Evolutionary conservation across 2,888 invertebrate species (phyloP), one percentile per base, ranked within the genome.

Genomic region (Ophion ventricosus): DNA sequence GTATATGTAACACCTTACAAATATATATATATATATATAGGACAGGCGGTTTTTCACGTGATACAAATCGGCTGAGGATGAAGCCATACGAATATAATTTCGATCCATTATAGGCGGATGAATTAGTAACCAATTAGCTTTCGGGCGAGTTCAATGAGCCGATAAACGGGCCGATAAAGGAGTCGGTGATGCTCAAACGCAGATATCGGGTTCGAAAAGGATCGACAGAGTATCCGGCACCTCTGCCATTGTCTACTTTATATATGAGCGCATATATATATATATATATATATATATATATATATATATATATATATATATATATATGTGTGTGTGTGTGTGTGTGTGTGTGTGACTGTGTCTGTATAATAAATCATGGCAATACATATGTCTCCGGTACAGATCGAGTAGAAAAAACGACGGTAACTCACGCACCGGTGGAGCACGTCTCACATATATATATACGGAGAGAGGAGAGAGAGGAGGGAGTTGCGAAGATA

Each of bases 111-210:
- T 78, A 23, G 74, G 57, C 26, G 69, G 54, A 43, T 81, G 77
- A 84, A 84, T 84, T 78, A 84, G 69, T 77, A 70, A 84, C 74
- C 77, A 80, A 84, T 84, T 80, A 84, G 72, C 80, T 25, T 61
- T 77, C 43, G 23, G 20, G 57, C 26, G 54, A 49, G 80, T 84
- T 84, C 84, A 81, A 84, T 84, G 84, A 81, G 54, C 84, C 78
- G 81, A 84, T 67, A 78, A 84, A 76, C 40, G 40, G 40, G 25
- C 8, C 67, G 73, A 84, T 84, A 78, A 84, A 84, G 81, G 81
- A 81, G 80, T 80, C 64, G 35, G 17, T 74, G 73, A 74, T 54
- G 80, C 80, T 80, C 54, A 49, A 81, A 69, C 14, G 69, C 76
- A 64, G 64, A 78, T 35, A 70, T 74, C 57, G 29, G 35, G n/a